Percentiles rank a stretch among this genome's conserved stretches.
phyloP scores from a whole-genome alignment of 1,140 invertebrate species.

The Scaptomyza montana region DNA sequence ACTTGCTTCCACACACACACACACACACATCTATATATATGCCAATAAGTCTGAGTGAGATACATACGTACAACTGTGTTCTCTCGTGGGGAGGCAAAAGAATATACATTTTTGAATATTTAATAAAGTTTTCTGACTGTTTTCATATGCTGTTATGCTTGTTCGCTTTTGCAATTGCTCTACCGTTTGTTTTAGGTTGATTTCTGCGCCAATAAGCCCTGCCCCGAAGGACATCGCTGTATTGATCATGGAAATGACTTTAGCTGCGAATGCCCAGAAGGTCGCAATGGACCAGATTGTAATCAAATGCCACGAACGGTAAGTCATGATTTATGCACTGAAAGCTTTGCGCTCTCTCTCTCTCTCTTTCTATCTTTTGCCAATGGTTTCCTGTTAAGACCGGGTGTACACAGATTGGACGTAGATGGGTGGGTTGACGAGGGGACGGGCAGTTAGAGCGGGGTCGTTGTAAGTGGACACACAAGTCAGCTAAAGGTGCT shows the following conservation, averaged over 20 bases:
- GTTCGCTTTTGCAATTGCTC: conserved; percentile 13
- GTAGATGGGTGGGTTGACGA: neutral
- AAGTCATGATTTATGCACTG: conserved; percentile 84
- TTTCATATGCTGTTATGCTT: conserved; percentile 66
- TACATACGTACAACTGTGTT: neutral
- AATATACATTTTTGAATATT: conserved; percentile 72
- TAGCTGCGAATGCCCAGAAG: conserved; percentile 89
- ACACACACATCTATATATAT: neutral
- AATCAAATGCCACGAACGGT: conserved; percentile 85
- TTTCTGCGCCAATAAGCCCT: conserved; percentile 89
- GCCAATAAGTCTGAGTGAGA: neutral
- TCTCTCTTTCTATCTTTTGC: neutral
- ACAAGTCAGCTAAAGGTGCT: conserved; percentile 25
- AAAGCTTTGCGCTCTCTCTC: conserved; percentile 3
- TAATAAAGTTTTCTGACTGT: conserved; percentile 59
- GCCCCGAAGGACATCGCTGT: conserved; percentile 87
- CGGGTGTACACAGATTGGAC: neutral
- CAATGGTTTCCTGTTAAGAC: conserved; percentile 5
- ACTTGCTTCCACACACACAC: neutral
- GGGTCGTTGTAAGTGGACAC: neutral
- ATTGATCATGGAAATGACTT: conserved; percentile 89
- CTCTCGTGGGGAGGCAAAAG: conserved; percentile 4
- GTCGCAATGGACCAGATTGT: conserved; percentile 88
- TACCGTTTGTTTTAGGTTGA: conserved; percentile 85
- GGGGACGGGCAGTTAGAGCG: neutral